Conservation (phyloP, 2,113 vertebrate genomes). For the Colistium nudipinnis region DNA sequence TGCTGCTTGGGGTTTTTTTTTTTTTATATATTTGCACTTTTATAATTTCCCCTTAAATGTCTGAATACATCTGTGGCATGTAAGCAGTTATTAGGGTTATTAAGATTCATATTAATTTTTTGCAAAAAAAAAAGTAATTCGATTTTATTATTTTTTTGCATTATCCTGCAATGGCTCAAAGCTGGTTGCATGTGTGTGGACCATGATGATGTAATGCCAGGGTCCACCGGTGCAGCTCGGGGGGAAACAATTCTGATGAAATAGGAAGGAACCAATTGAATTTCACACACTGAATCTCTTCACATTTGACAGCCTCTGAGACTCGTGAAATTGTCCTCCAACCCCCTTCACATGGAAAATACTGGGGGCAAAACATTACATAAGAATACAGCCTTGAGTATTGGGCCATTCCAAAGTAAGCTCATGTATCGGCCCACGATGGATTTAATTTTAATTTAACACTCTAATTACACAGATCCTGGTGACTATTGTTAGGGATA, state of each 20-base stretch:
- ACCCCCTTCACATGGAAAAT: constrained; percentile 46
- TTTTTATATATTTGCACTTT: not conserved
- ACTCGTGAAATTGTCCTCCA: constrained; percentile 41
- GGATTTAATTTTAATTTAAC: constrained; percentile 39
- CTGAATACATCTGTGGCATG: constrained; percentile 34
- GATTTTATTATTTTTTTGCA: constrained; percentile 27
- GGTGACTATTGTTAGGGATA: constrained; percentile 31
- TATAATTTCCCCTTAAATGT: constrained; percentile 15
- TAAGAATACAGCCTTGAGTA: constrained; percentile 30
- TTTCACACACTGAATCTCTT: constrained; percentile 34
- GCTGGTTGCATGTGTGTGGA: constrained; percentile 54
- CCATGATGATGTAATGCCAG: constrained; percentile 60
- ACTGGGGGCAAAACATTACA: constrained; percentile 52
- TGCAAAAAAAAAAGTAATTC: no score
- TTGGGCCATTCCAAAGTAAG: constrained; percentile 38
- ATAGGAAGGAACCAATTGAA: constrained; percentile 53
- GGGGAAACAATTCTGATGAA: constrained; percentile 44
- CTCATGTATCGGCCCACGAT: constrained; percentile 50
- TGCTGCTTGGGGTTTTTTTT: constrained; percentile 26
- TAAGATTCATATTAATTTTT: no score
- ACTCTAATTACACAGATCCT: constrained; percentile 26
- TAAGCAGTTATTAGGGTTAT: no score
- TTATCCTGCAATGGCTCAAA: constrained; percentile 29
- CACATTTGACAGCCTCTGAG: constrained; percentile 44
- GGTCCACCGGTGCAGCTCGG: constrained; percentile 37